Evolutionary conservation across 2,797 vertebrate species (phyloP).

Genomic region (Microctenopoma lineatum): DNA sequence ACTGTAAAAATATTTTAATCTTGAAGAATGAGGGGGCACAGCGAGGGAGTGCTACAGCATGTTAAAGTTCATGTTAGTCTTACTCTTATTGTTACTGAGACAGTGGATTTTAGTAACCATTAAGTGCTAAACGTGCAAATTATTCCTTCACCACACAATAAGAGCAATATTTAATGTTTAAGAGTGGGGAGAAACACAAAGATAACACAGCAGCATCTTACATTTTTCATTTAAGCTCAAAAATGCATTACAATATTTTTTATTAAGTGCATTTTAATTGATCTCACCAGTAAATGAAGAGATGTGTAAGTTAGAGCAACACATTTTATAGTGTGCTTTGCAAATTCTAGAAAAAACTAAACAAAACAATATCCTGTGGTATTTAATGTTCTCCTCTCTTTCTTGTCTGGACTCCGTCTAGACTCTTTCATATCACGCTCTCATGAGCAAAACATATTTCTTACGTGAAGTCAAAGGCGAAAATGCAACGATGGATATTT

Average conservation of each 20-base stretch:
- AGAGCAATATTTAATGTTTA: neutral
- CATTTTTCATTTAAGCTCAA: neutral
- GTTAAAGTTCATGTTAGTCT: constrained; percentile 14
- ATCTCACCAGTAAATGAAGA: neutral
- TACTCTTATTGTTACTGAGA: neutral
- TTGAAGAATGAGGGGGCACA: constrained; percentile 15
- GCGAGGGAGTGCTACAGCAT: constrained; percentile 11
- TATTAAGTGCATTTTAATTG: neutral
- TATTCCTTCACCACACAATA: neutral
- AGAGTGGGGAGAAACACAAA: neutral
- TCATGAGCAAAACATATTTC: neutral
- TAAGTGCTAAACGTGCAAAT: neutral
- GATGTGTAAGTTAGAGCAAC: neutral
- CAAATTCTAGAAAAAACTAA: neutral
- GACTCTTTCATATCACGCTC: constrained; percentile 14
- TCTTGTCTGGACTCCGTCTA: constrained; percentile 47
- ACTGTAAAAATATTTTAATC: constrained; percentile 5
- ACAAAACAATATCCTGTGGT: neutral
- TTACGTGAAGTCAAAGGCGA: neutral
- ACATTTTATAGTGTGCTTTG: neutral
- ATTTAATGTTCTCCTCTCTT: neutral
- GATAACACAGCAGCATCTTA: neutral
- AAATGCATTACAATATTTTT: neutral
- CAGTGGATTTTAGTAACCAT: neutral
- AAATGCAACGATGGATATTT: neutral